These are phyloP conservation scores for Fukomys damarensis DNA, from an alignment of 2,113 vertebrate species.

Conservation along the genomic window DNA sequence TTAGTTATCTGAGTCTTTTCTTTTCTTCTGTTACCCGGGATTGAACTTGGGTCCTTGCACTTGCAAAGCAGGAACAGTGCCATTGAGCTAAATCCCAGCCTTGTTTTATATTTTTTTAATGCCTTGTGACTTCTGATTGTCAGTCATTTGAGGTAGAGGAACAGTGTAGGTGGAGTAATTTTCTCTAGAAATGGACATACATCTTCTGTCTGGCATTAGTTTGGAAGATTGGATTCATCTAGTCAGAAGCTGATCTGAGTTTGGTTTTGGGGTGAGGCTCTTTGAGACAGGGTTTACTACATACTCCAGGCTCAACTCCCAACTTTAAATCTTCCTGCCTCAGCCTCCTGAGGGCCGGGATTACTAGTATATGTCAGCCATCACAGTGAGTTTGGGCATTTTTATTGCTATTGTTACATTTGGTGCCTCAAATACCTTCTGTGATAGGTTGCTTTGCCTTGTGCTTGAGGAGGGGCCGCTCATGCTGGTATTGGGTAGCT, in stretches of 20 bases:
- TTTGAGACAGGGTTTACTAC: background rate
- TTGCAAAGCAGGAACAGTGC: too few species aligned
- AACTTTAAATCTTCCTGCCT: background rate
- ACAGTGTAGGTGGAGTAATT: background rate
- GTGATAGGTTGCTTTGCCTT: background rate
- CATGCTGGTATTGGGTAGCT: background rate
- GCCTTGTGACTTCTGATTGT: background rate
- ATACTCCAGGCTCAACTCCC: background rate
- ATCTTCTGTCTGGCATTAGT: background rate
- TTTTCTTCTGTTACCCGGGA: too few species aligned
- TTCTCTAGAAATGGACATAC: background rate
- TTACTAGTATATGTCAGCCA: background rate
- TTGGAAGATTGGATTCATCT: background rate
- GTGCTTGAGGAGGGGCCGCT: background rate
- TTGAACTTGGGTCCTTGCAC: too few species aligned
- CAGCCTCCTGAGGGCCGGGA: background rate
- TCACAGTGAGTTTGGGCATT: background rate
- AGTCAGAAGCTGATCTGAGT: background rate
- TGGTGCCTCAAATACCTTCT: background rate
- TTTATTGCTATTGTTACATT: background rate
- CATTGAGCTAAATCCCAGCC: too few species aligned
- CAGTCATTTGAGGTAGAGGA: background rate
- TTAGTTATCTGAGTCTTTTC: background rate
- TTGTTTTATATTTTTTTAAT: background rate
- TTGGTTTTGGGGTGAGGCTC: background rate